phyloP scores from a whole-genome alignment of 1,140 invertebrate genomes.

The Anagrus nilaparvatae region DNA sequence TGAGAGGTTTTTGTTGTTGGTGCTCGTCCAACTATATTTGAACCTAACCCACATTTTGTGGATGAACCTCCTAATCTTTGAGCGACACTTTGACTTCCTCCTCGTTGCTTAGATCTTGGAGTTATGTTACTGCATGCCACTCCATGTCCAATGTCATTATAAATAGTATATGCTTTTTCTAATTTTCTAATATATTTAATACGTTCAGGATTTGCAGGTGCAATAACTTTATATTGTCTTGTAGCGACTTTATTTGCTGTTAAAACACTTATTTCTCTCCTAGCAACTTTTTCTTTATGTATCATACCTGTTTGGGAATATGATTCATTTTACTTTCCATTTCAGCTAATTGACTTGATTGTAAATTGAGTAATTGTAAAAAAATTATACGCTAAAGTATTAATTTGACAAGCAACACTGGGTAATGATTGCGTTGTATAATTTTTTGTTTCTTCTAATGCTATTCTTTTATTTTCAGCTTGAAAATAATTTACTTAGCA shows the following conservation, averaged over 20 bases:
- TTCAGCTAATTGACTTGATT: slow-evolving; percentile 82
- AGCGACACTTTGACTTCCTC: slow-evolving; percentile 54
- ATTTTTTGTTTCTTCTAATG: slow-evolving; percentile 96
- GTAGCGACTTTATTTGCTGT: slow-evolving; percentile 92
- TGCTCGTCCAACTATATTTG: slow-evolving; percentile 59
- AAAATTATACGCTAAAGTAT: slow-evolving; percentile 94
- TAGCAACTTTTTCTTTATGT: slow-evolving; percentile 96
- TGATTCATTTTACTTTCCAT: slow-evolving; percentile 96
- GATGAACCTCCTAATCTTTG: slow-evolving; percentile 45
- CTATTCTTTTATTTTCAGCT: slow-evolving; percentile 83
- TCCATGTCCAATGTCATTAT: slow-evolving; percentile 95
- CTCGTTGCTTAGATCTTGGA: slow-evolving; percentile 56
- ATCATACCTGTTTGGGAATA: slow-evolving; percentile 95
- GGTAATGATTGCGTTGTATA: slow-evolving; percentile 97
- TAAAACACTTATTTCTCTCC: slow-evolving; percentile 89
- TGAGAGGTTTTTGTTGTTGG: slow-evolving; percentile 92
- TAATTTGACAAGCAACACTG: slow-evolving; percentile 98
- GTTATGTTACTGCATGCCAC: slow-evolving; percentile 54
- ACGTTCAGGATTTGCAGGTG: slow-evolving; percentile 92
- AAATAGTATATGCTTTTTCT: slow-evolving; percentile 87
- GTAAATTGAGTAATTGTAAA: slow-evolving; percentile 86
- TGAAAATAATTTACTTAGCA: slow-evolving; percentile 97
- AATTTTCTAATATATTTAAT: slow-evolving; percentile 95
- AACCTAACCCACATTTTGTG: slow-evolving; percentile 37
- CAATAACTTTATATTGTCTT: slow-evolving; percentile 92